Conservation (phyloP, 2,113 vertebrate genomes). For the Parus major region DNA sequence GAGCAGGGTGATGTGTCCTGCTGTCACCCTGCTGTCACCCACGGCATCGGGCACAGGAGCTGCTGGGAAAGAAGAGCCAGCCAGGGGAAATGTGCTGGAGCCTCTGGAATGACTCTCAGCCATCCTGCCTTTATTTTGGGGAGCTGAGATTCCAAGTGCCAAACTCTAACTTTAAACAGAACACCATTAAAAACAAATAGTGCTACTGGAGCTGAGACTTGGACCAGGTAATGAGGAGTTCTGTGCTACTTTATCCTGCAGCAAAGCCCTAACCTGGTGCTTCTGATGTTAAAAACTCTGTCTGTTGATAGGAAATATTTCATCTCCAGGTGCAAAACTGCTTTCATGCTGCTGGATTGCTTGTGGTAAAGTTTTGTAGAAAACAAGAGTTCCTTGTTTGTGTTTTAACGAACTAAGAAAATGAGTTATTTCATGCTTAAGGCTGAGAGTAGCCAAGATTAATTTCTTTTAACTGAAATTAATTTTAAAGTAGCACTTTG, state of each 20-base stretch:
- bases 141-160: neutral
- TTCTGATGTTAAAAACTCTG: neutral
- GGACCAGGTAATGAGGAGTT: neutral
- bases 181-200: fast-evolving
- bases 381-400: neutral
- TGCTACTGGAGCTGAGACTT: neutral
- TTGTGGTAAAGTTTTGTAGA: constrained; percentile 3
- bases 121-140: neutral
- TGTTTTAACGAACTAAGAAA: neutral
- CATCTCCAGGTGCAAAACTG: neutral
- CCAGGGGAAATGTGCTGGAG: neutral
- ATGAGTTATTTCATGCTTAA: neutral
- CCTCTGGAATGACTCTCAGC: neutral
- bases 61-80: neutral
- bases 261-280: neutral
- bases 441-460: neutral
- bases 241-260: neutral
- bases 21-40: neutral
- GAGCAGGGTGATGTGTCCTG: neutral
- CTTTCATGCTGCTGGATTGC: neutral
- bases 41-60: neutral
- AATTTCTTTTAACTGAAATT: neutral
- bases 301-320: neutral
- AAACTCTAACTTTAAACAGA: neutral
- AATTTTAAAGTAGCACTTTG: neutral